Base-by-base conservation (phyloP, 2,113 vertebrate genomes). In the Suncus etruscus region DNA sequence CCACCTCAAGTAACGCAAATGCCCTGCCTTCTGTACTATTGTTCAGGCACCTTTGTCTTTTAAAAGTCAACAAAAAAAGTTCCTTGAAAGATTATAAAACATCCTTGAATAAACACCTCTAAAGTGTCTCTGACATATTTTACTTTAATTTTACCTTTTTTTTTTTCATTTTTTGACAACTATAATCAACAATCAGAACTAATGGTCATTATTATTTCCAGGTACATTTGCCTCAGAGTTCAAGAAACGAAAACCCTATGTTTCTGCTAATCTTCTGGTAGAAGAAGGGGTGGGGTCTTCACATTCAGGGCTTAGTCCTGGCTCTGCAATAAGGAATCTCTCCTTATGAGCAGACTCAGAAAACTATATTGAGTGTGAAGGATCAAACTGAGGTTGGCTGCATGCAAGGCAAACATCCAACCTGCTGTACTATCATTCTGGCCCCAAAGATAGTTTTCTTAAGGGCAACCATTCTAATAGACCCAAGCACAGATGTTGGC, bases 211-310 rank as follows among this genome's bases (percentile, higher is more conserved):
- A 96, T 93, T 75, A 70, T 92, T 39, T 39, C 39, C 39, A 39
- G 39, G 39, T 39, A 39, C 5, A 39, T 39, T 39, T 39, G 39
- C 39, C 39, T 39, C 39, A 39, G 39, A 39, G 39, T 39, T 39
- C 39, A 39, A 39, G 1, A 91, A 70, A 79, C 84, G 91, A 96
- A 94, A 96, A 95, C 50, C 81, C 87, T 10, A 1, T 18, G 39
- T 83, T 95, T 97, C 92, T 95, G 58, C 31, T 85, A 27, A n/a
- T 83, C 90, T 94, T 91, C 39, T 39, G 83, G 20, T 31, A 92
- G n/a, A 69, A 94, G 81, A 92, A 20, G 58, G 58, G 16, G 7
- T 61, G 18, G 18, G 58, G 58, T 16, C 15, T 8, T 6, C 58
- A 61, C 58, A 6, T 22, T 61, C 58, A 61, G 18, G 58, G 58